Percentiles rank a stretch among this genome's conserved stretches.
phyloP scores from a whole-genome alignment of 2,888 invertebrate genomes.

The Conistra vaccinii region DNA sequence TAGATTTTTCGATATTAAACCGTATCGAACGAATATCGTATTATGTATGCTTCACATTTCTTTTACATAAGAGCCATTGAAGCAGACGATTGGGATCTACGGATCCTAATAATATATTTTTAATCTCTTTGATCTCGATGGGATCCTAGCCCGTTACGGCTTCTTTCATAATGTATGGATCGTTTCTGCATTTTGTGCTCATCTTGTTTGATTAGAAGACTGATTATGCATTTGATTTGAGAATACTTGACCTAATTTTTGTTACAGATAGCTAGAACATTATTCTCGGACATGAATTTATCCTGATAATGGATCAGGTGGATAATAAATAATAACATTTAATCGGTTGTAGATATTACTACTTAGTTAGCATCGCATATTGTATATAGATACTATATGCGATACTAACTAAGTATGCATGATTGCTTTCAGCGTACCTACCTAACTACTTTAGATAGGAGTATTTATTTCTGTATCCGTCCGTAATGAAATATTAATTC shows the following conservation, averaged over 20 bases:
- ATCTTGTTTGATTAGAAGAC: constrained; percentile 29
- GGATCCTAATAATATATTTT: constrained; percentile 66
- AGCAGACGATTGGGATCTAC: constrained; percentile 61
- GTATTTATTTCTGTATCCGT: not conserved
- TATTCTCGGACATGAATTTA: not conserved
- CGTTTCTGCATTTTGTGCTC: constrained; percentile 31
- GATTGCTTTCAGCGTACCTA: not conserved
- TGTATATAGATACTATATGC: no score
- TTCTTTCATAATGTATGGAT: constrained; percentile 43
- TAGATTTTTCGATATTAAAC: constrained; percentile 59
- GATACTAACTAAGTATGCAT: no score
- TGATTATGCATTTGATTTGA: constrained; percentile 23
- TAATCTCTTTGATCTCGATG: constrained; percentile 66
- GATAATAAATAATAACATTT: not conserved
- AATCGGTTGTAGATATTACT: not conserved
- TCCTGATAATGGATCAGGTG: not conserved
- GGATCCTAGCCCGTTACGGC: constrained; percentile 45
- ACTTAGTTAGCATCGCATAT: not conserved
- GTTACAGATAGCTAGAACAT: not conserved
- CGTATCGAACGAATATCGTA: constrained; percentile 52
- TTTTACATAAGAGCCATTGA: constrained; percentile 56
- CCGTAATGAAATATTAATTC: constrained; percentile 1
- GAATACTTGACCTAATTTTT: constrained; percentile 39
- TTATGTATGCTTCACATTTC: constrained; percentile 53
- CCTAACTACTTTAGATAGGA: not conserved